Evolutionary conservation across 2,797 vertebrate species (phyloP), one percentile per base, ranked within the genome.

Genomic region (Allobates femoralis): DNA sequence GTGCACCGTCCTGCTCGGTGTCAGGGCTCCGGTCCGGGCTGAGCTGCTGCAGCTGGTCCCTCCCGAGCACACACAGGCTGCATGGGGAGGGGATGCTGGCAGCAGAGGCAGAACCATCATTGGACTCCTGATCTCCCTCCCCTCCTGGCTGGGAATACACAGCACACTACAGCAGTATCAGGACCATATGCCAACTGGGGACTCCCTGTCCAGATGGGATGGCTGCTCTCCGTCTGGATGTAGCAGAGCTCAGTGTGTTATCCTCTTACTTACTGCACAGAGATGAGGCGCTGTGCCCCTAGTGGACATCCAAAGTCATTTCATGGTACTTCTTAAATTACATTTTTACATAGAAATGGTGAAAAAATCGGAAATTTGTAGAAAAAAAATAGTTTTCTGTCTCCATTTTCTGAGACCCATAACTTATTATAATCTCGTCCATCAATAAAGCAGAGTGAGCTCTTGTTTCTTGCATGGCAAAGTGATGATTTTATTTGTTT

Each of bases 1-100:
- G 32, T 62, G 85, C 51, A 19, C 79, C 67, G 23, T 84, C 75
- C 83, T 15, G 82, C 19, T 6, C 64, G 53, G 73, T 76, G 55
- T 75, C 76, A 2, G 30, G n/a, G 76, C 62, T 78, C 83, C 26
- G 34, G 46, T 58, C 51, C 26, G 84, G 37, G 84, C 84, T 79
- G 32, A 56, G 86, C 79, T 53, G 64, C 86, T 84, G 86, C 81
- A 79, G 74, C 80, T 34, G 74, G 81, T 87, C 75, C 81, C 86
- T 87, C 74, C 86, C 81, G 74, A 84, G 75, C 86, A 83, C 74
- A 71, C 73, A 79, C 81, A 87, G 86, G 74, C 86, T 87, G 86
- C 86, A 87, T 51, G 86, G 86, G 86, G 86, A 79, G 86, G 86
- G 75, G 81, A 62, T 4, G 56, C 19, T 50, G 85, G 46, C 56